Conservation (phyloP, 2,113 vertebrate species). For the Rhegmatorhina hoffmannsi region DNA sequence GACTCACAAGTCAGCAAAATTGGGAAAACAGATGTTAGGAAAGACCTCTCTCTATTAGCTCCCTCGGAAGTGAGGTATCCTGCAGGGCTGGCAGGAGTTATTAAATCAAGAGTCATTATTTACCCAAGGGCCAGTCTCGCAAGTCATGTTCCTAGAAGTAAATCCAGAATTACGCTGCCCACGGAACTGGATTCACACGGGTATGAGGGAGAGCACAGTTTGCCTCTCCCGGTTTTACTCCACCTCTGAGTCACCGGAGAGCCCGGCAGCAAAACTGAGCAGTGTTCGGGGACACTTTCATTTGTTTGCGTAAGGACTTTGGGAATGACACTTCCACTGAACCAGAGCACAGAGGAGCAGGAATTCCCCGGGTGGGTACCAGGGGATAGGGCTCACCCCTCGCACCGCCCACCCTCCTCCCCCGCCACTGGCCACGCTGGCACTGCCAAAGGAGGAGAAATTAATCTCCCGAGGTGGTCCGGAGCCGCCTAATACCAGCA, state of each 20-base stretch:
- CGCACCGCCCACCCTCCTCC: neutral
- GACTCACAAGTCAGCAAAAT: neutral
- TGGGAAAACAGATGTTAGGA: neutral
- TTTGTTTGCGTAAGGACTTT: neutral
- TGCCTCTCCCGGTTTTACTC: neutral
- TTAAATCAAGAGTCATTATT: conserved; percentile 9
- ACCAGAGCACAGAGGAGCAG: neutral
- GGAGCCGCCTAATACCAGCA: conserved; percentile 54
- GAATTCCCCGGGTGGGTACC: neutral
- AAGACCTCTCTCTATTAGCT: neutral
- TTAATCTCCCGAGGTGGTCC: conserved; percentile 71
- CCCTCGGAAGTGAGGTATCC: neutral
- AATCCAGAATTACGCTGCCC: neutral
- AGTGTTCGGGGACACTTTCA: neutral
- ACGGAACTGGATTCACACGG: accelerated
- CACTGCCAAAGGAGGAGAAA: conserved; percentile 33
- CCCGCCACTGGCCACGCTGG: neutral
- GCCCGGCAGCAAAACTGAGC: neutral
- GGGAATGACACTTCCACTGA: neutral
- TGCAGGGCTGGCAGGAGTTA: conserved; percentile 15
- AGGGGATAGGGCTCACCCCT: neutral
- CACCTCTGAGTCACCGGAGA: neutral
- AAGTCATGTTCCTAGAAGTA: neutral
- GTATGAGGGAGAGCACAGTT: neutral
- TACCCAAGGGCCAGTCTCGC: neutral